Base-by-base conservation (phyloP, 2,113 vertebrate genomes). In the Indicator indicator region DNA sequence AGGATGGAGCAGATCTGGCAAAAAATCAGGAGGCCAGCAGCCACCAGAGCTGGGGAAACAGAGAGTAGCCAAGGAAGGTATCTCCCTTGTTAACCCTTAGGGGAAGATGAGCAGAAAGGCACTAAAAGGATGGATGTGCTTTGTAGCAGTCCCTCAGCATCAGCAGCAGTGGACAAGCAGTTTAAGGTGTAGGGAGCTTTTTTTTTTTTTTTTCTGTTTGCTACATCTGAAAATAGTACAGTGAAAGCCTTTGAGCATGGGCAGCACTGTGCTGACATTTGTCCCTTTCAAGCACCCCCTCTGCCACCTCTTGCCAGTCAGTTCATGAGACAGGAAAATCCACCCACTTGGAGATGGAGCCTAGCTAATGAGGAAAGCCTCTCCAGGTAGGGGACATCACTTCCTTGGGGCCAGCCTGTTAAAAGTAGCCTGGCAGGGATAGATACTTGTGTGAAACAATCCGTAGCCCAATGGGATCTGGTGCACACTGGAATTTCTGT, bases 371-470 rank as follows among this genome's bases (percentile, higher is more conserved):
- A 81, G 46, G 71, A 93, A 91, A 76, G 63, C 59, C 71, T 93
- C 81, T 72, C 1, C 2, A 93, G 70, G 81, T 88, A 78, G 0
- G 1, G 69, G 67, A 50, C 64, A 40, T 68, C 42, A 32, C 28
- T 89, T 90, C 91, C 64, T 79, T 3, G 0, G 71, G 55, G 52
- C 68, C 67, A 59, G 40, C 63, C 54, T 84, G 42, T 85, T 88
- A 83, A 88, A 94, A 89, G 78, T 70, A 95, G 33, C 68, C 30
- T 11, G 40, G 10, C 1, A 4, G 68, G 48, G 63, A 69, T 76
- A 28, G 87, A 62, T 44, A 56, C 20, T 85, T 88, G 82, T 93
- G 87, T 81, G 72, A 92, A 95, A 94, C 93, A 86, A 75, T 69
- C 95, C 1, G 1, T 55, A 72, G 48, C 74, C 83, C 81, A 91